Evolutionary conservation across 1,140 invertebrate genomes (phyloP), one percentile per base, ranked within the genome.

Genomic region (Lerema accius): DNA sequence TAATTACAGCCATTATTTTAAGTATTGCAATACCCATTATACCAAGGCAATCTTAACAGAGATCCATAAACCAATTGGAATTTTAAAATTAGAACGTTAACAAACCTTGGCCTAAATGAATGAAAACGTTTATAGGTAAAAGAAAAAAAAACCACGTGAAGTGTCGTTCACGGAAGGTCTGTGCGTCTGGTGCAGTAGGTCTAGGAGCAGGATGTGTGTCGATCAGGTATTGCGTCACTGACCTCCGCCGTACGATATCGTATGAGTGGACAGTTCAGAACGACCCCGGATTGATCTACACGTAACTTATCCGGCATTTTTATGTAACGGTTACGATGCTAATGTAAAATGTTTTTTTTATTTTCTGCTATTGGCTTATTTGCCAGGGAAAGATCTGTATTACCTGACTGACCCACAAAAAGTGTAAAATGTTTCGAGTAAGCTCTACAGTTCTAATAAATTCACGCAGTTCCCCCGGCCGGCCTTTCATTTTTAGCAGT

Each of bases 191-290:
- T 15, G 32, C 28, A 3, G 11, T 50, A 50, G 32, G 48, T 50
- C 48, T 50, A 28, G 9, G 48, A 50, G 48, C 48, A 50, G 28
- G 48, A 50, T 50, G 48, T 50, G 26, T 37, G 37, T 37, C 23
- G 28, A 49, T 49, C 46, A 48, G 26, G 5, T 32, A 37, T 50
- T 50, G 48, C 48, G 48, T 50, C 48, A 50, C 32, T 37, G 48
- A 50, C 48, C 48, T 50, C 48, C 48, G 32, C 32, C 17, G 32
- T 50, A 50, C 48, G 48, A 48, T 23, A 23, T 48, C 45, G 13
- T 50, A 49, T n/a, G n/a, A n/a, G n/a, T n/a, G n/a, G n/a, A 4
- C 19, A 23, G 19, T 23, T 23, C 19, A 23, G 48, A 50, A 32
- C 48, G 48, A 50, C 32, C 48, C 48, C 48, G 48, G 15, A 28